Percentiles rank a stretch among this genome's conserved stretches.
Evolutionary conservation across 2,797 vertebrate species (phyloP).

Genomic region (Scomberomorus guttatus): DNA sequence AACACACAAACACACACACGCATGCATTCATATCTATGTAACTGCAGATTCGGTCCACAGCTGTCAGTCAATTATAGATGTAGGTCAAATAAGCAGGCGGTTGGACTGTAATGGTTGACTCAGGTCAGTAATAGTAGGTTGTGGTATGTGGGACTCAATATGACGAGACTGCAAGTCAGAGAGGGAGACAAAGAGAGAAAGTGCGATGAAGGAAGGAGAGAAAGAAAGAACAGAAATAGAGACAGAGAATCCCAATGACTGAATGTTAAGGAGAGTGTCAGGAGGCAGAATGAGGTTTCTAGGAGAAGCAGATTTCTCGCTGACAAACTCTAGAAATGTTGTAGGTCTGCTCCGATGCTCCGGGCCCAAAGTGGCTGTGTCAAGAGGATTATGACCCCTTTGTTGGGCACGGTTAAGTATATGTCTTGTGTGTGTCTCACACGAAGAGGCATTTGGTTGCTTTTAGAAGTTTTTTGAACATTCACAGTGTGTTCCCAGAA

Average conservation of each 20-base stretch:
- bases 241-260: slow-evolving; percentile 4
- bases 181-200: background rate
- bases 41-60: slow-evolving; percentile 37
- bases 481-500: slow-evolving; percentile 39
- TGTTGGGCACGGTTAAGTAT: slow-evolving; percentile 25
- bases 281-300: slow-evolving; percentile 40
- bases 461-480: slow-evolving; percentile 40
- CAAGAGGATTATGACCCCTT: slow-evolving; percentile 41
- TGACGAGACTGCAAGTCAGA: background rate
- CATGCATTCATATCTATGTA: slow-evolving; percentile 19
- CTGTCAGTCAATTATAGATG: slow-evolving; percentile 66
- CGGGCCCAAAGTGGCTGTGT: slow-evolving; percentile 27
- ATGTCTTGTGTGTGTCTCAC: slow-evolving; percentile 16
- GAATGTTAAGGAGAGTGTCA: slow-evolving; percentile 9
- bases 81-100: slow-evolving; percentile 66
- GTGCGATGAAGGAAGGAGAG: background rate
- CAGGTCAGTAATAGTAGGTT: slow-evolving; percentile 38
- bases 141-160: slow-evolving; percentile 30
- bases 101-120: slow-evolving; percentile 45
- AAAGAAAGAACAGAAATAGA: background rate
- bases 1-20: slow-evolving; percentile 17
- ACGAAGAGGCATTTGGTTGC: slow-evolving; percentile 32
- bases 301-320: slow-evolving; percentile 42
- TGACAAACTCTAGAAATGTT: slow-evolving; percentile 39
- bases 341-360: background rate